Base-by-base conservation (phyloP, 2,113 vertebrate species). In the Eptatretus burgeri region DNA sequence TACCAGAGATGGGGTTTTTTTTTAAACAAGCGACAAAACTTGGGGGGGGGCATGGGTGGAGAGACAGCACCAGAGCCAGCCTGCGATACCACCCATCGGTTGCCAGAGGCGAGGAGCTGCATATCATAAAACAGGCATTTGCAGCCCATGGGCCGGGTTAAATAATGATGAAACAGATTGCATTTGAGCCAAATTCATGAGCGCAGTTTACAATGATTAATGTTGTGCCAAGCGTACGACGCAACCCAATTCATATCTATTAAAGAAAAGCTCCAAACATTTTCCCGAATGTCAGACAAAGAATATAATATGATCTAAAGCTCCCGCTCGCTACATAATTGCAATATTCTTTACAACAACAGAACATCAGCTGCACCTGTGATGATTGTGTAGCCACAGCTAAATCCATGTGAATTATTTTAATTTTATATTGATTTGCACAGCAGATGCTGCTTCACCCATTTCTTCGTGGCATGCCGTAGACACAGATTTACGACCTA, bases 401-500 rank as follows among this genome's bases (percentile, higher is more conserved):
- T 41, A 41, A 41, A 41, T 41, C 27, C 27, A 41, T 41, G 27
- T 41, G 27, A 41, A 41, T 41, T 41, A 20, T 20, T 60, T 60
- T 60, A 13, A 60, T 60, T 60, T 60, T 12, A 60, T 60, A 60
- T 60, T 60, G 56, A 60, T 60, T 60, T 20, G 56, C 20, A n/a
- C n/a, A 60, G n/a, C n/a, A 17, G 56, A n/a, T 17, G 56, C 56
- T 17, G n/a, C 56, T 20, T 60, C 20, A 17, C 56, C 56, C 56
- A 20, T 60, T 60, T 60, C 56, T 60, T 17, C 20, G 56, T 20
- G 20, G 56, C 20, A 20, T 60, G 56, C 20, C 20, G 56, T 60
- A 60, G 56, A 60, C 56, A 60, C 56, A 60, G 56, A 60, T 60
- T 60, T 60, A 60, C 20, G 56, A 20, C 20, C 56, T 60, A 60